These are phyloP conservation scores for Heteropelma amictum DNA, from an alignment of 2,888 invertebrate genomes.

Conservation along the genomic window DNA sequence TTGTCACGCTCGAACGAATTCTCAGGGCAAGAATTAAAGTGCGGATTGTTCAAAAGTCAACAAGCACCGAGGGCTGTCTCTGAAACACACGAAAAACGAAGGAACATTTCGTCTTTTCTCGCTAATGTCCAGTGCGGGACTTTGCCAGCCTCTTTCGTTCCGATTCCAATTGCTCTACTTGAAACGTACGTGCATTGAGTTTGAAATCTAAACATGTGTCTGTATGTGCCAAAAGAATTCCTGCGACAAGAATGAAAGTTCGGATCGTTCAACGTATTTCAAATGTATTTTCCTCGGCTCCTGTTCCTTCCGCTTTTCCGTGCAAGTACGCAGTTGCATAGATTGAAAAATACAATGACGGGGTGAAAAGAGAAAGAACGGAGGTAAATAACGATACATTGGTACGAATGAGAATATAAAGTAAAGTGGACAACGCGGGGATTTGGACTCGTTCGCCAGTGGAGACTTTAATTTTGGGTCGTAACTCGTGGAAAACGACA, in stretches of 20 bases:
- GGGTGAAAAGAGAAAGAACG: not conserved
- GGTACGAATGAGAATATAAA: slow-evolving; percentile 33
- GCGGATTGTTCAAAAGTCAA: too few species aligned
- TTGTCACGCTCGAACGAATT: too few species aligned
- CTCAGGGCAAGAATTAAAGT: too few species aligned
- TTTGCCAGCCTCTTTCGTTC: too few species aligned
- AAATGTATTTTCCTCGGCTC: slow-evolving; percentile 10
- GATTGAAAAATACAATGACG: slow-evolving; percentile 33
- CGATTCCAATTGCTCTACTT: not conserved
- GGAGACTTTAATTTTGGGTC: slow-evolving; percentile 68
- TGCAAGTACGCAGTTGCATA: slow-evolving; percentile 17
- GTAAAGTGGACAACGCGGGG: slow-evolving; percentile 31
- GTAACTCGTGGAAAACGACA: slow-evolving; percentile 61
- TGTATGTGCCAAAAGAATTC: not conserved
- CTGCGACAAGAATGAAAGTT: too few species aligned
- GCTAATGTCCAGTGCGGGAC: too few species aligned
- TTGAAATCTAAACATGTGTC: too few species aligned
- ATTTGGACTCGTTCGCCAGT: slow-evolving; percentile 41
- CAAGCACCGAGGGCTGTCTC: too few species aligned
- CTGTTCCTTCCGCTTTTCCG: not conserved
- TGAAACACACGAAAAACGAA: too few species aligned
- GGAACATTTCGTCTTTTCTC: too few species aligned
- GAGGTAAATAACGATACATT: slow-evolving; percentile 18
- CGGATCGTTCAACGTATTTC: too few species aligned
- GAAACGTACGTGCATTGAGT: too few species aligned